Conservation (phyloP, 2,797 vertebrate species). For the Halcyon chelicuti region DNA sequence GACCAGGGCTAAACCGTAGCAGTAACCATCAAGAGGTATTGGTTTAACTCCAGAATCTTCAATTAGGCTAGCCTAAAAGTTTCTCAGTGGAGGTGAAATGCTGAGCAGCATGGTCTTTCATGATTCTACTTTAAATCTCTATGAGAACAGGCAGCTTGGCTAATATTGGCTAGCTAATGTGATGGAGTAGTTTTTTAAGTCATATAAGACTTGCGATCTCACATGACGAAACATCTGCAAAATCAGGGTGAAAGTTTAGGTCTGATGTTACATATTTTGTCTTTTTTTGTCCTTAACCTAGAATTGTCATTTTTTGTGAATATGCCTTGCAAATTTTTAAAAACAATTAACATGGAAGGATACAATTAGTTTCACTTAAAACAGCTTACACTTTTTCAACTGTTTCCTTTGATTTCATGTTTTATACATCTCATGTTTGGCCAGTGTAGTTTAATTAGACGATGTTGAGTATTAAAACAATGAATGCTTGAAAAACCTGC, state of each 20-base stretch:
- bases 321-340: not conserved
- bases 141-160: not conserved
- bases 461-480: not conserved
- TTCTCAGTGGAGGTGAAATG: not conserved
- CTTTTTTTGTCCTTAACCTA: not conserved
- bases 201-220: not conserved
- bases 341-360: not conserved
- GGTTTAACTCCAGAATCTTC: not conserved
- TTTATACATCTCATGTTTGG: not conserved
- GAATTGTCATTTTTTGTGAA: not conserved
- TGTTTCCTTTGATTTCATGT: slow-evolving; percentile 16
- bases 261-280: not conserved
- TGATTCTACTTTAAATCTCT: not conserved
- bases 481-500: not conserved
- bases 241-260: not conserved
- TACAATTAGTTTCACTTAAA: slow-evolving; percentile 2
- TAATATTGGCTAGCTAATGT: not conserved
- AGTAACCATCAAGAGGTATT: not conserved
- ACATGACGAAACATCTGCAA: not conserved
- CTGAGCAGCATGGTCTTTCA: not conserved
- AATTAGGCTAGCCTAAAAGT: not conserved
- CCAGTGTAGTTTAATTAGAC: slow-evolving; percentile 21
- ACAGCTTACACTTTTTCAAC: not conserved
- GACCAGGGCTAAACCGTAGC: fast-evolving
- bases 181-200: not conserved